Evolutionary conservation across 2,113 vertebrate species (phyloP), one percentile per base, ranked within the genome.

Genomic region (Chloropsis cyanopogon): DNA sequence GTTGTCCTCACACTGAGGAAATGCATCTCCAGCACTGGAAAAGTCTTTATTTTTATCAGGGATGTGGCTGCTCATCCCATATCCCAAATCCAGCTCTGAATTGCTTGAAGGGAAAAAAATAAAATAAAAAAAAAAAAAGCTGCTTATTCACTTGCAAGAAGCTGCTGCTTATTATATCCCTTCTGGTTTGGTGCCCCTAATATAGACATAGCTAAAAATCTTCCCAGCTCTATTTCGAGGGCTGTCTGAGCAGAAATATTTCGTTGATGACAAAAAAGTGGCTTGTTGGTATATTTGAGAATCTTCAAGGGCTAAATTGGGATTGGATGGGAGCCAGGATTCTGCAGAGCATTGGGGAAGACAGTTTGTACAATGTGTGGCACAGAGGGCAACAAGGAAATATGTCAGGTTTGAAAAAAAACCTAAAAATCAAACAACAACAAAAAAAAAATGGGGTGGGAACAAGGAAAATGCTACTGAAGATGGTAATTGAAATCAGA

Each of bases 171-270:
- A 54, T 94, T 95, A 95, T 96, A 90, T 65, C 86, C 26, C 10
- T 75, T n/a, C 77, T 91, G 33, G n/a, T 42, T 31, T 33, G 60
- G 53, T 64, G 82, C 81, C 88, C 88, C 93, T 94, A 75, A 70
- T 93, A 91, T 64, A 44, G 93, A 64, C 91, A 90, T 81, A 31
- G 65, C 53, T 7, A 54, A 78, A 96, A 92, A 85, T 95, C 90
- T 93, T 93, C 91, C 87, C 87, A 85, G 95, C 56, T 96, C 97
- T 97, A 96, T 98, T 96, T 95, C 22, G 68, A 86, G 96, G 68
- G 16, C 83, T 56, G 83, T 91, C 94, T 31, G 93, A 84, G 91
- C 87, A 60, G 39, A 79, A 75, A 92, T 89, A 80, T 94, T 91
- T 92, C 35, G 21, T 52, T 50, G 64, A 91, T 83, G 94, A 95